Percentiles rank a stretch among this genome's conserved stretches.
Evolutionary conservation across 2,113 vertebrate genomes (phyloP).

Genomic region (Strix aluco): DNA sequence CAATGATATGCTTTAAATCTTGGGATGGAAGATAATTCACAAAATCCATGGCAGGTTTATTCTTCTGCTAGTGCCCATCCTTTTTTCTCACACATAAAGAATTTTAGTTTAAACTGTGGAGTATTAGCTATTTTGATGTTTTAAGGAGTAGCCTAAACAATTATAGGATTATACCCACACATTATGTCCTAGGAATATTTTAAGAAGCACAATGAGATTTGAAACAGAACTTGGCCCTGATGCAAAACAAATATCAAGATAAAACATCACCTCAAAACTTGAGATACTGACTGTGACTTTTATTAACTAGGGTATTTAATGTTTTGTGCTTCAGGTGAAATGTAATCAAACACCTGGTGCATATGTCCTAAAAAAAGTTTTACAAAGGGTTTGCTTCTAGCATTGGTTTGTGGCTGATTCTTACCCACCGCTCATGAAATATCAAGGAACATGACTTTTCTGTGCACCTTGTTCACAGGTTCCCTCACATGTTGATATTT

Average conservation of each 20-base stretch:
- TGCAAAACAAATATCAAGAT: constrained; percentile 16
- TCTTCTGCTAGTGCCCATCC: neutral
- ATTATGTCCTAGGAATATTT: neutral
- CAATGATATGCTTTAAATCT: neutral
- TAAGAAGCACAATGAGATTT: constrained; percentile 16
- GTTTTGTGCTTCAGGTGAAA: neutral
- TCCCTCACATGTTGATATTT: neutral
- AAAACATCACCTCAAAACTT: neutral
- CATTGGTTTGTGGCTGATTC: neutral
- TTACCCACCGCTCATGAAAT: neutral
- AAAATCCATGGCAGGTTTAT: neutral
- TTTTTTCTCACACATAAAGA: neutral
- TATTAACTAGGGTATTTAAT: neutral
- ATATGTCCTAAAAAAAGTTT: neutral
- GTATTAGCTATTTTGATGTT: constrained; percentile 2
- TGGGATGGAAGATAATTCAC: neutral
- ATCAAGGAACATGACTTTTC: neutral
- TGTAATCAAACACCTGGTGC: neutral
- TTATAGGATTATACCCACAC: constrained; percentile 10
- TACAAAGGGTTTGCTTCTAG: neutral
- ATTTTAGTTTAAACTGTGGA: neutral
- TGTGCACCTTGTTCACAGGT: neutral
- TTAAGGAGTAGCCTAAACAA: neutral
- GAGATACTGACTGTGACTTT: neutral
- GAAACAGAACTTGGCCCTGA: neutral